These are phyloP conservation scores for Drosophila eohydei DNA, from an alignment of 2,888 invertebrate species.

Conservation along the genomic window DNA sequence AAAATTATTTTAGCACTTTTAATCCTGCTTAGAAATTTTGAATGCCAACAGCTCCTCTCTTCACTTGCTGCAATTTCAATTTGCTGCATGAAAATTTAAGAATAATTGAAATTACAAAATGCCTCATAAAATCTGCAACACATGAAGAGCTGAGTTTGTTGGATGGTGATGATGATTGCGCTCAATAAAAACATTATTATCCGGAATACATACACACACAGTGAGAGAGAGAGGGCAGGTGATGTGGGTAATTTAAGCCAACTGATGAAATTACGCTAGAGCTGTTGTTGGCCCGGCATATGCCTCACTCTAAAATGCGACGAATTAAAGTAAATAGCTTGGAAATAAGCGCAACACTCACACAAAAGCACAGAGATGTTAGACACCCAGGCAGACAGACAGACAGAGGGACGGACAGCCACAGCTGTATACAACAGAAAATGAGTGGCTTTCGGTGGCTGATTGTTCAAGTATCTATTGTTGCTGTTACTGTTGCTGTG, in stretches of 20 bases:
- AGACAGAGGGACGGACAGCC: constrained; percentile 12
- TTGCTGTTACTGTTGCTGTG: constrained; percentile 35
- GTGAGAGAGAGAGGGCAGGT: constrained; percentile 15
- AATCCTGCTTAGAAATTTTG: constrained; percentile 17
- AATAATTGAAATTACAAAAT: constrained; percentile 65
- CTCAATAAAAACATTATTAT: constrained; percentile 70
- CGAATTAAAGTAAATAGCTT: constrained; percentile 79
- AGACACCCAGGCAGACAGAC: background rate
- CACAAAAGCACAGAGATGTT: constrained; percentile 11
- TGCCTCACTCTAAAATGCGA: constrained; percentile 68
- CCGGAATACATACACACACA: constrained; percentile 19
- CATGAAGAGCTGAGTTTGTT: constrained; percentile 15
- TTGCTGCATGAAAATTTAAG: constrained; percentile 43
- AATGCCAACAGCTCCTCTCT: background rate
- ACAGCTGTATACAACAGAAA: constrained; percentile 48
- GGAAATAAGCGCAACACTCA: constrained; percentile 64
- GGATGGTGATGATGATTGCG: constrained; percentile 57
- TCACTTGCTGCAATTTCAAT: constrained; percentile 54
- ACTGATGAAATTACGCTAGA: constrained; percentile 47
- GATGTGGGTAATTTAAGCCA: constrained; percentile 30
- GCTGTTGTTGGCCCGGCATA: constrained; percentile 37
- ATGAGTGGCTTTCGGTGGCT: constrained; percentile 69
- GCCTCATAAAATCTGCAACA: constrained; percentile 22
- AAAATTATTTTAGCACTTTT: constrained; percentile 10
- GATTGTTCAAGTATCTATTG: constrained; percentile 45